phyloP scores from a whole-genome alignment of 2,888 invertebrate genomes.

The Vannuccia rotundouncinata region DNA sequence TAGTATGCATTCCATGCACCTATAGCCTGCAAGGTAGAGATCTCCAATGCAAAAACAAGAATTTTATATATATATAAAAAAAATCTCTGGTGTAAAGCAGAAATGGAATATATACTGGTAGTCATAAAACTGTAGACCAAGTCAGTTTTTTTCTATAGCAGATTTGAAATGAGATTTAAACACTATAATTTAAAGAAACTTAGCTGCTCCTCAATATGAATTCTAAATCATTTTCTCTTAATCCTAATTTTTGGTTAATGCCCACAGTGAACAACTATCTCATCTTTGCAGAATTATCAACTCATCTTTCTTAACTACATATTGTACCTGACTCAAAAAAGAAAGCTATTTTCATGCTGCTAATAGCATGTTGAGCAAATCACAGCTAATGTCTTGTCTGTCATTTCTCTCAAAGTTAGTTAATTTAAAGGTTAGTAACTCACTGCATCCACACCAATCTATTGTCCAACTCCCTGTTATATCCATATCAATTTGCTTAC shows the following conservation, averaged over 20 bases:
- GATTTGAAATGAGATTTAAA: no score
- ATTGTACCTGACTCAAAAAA: conserved; percentile 9
- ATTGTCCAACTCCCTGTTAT: conserved; percentile 1
- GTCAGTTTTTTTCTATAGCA: no score
- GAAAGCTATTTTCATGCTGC: conserved; percentile 5
- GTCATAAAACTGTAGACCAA: no score
- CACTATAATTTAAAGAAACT: neutral
- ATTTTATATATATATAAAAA: no score
- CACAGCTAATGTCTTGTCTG: neutral
- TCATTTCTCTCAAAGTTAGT: neutral
- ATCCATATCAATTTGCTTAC: conserved; percentile 6
- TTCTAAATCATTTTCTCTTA: neutral
- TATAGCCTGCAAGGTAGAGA: no score
- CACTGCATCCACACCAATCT: neutral
- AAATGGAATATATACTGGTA: no score
- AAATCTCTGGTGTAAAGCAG: no score
- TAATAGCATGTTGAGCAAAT: neutral
- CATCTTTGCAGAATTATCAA: neutral
- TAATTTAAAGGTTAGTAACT: neutral
- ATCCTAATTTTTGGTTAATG: neutral
- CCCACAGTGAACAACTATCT: conserved; percentile 4
- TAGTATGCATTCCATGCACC: no score
- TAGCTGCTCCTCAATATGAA: neutral
- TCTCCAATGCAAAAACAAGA: no score
- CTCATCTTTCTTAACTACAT: conserved; percentile 2